phyloP scores from a whole-genome alignment of 37 sponge, comb jelly and placozoan species.

The Chondrilla cf. caribensis region DNA sequence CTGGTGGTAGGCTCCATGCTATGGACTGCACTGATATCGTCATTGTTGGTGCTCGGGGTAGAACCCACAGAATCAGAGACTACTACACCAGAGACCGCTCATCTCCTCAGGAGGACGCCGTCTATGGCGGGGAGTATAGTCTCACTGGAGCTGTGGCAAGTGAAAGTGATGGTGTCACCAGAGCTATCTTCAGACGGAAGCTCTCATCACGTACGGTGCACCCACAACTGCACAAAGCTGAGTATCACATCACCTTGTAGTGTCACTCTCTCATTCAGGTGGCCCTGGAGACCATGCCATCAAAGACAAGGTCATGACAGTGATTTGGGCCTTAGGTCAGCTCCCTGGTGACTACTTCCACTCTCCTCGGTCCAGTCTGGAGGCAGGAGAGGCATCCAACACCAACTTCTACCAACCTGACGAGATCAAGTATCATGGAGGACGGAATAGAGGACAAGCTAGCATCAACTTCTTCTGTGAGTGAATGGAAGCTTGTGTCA shows the following conservation, averaged over 20 bases:
- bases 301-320: conserved; percentile 8
- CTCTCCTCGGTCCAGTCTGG: conserved; percentile 49
- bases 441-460: conserved; percentile 37
- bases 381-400: conserved; percentile 40
- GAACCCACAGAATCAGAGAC: conserved; percentile 46
- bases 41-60: conserved; percentile 56
- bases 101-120: conserved; percentile 55
- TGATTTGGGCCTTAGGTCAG: conserved; percentile 74
- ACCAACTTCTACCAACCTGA: conserved; percentile 50
- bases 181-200: conserved; percentile 41
- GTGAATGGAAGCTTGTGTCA: not conserved
- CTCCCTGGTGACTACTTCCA: conserved; percentile 48
- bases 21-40: conserved; percentile 81
- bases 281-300: conserved; percentile 59
- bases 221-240: not conserved
- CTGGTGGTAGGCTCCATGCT: conserved; percentile 32
- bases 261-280: conserved; percentile 3
- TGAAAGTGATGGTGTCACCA: conserved; percentile 50
- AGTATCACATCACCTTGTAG: no score
- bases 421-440: conserved; percentile 81
- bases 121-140: conserved; percentile 62
- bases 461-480: conserved; percentile 63
- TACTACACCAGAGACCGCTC: conserved; percentile 75
- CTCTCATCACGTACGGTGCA: conserved; percentile 16
- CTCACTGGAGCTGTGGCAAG: conserved; percentile 63